Conservation (phyloP, 2,888 invertebrate genomes). For the Scelioninae gen. 1 region DNA sequence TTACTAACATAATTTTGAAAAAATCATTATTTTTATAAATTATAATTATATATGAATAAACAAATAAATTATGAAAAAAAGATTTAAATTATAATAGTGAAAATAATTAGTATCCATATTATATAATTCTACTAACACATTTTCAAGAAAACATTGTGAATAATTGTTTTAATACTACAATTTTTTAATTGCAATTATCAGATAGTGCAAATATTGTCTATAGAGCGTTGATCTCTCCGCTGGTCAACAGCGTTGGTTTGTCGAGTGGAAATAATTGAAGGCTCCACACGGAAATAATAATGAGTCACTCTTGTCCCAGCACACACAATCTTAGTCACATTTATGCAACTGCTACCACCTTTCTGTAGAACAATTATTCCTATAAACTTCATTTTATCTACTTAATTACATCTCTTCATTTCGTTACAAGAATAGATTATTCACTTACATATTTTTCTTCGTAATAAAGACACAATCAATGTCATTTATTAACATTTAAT, state of each 20-base stretch:
- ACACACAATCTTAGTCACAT: conserved; percentile 51
- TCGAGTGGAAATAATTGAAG: conserved; percentile 64
- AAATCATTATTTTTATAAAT: too few species aligned
- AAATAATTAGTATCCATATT: too few species aligned
- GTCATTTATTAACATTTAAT: too few species aligned
- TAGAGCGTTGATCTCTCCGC: conserved; percentile 62
- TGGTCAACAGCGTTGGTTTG: conserved; percentile 61
- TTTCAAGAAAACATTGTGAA: too few species aligned
- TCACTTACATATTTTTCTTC: not conserved
- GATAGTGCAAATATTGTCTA: conserved; percentile 36
- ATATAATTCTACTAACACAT: too few species aligned
- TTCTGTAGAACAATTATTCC: conserved; percentile 2
- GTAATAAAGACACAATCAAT: not conserved
- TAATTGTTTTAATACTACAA: not conserved
- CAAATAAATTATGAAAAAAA: too few species aligned
- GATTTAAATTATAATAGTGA: too few species aligned
- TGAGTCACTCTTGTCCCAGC: conserved; percentile 61
- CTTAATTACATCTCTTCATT: conserved; percentile 1
- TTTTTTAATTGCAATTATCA: conserved; percentile 28
- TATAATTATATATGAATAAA: too few species aligned
- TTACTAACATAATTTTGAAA: too few species aligned
- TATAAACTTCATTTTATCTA: conserved; percentile 13
- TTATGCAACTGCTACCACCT: conserved; percentile 39
- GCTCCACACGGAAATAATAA: conserved; percentile 65
- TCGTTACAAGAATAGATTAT: not conserved